These are phyloP conservation scores for Ptychodera flava DNA, from an alignment of 35 echinoderm and acorn worm species.

Conservation along the genomic window DNA sequence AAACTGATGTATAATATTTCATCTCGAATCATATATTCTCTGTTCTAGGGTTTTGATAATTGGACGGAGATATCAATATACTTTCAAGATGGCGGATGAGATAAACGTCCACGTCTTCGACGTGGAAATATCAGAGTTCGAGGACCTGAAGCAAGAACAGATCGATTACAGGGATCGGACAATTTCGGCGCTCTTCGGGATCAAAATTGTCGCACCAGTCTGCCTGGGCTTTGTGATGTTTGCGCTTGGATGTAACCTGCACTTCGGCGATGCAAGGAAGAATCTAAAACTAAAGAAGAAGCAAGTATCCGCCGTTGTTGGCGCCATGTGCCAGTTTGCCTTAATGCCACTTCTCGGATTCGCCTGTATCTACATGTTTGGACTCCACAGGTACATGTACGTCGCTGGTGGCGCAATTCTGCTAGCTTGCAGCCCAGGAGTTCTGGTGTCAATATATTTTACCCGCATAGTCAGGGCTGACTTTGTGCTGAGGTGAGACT, in stretches of 20 bases:
- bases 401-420: not conserved
- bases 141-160: not conserved
- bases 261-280: not conserved
- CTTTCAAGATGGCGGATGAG: no score
- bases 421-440: not conserved
- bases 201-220: not conserved
- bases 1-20: no score
- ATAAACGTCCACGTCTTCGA: no score
- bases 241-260: not conserved
- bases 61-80: no score
- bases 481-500: not conserved
- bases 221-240: not conserved
- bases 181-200: not conserved
- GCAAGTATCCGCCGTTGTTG: not conserved
- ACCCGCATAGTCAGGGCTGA: not conserved
- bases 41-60: no score
- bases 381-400: not conserved
- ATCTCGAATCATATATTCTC: no score
- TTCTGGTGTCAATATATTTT: not conserved
- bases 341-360: not conserved
- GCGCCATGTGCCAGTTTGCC: not conserved
- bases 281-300: not conserved
- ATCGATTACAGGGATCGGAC: not conserved
- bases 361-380: not conserved
- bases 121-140: no score